Conservation (phyloP, 2,797 vertebrate genomes). For the Enteromius anoplus region DNA sequence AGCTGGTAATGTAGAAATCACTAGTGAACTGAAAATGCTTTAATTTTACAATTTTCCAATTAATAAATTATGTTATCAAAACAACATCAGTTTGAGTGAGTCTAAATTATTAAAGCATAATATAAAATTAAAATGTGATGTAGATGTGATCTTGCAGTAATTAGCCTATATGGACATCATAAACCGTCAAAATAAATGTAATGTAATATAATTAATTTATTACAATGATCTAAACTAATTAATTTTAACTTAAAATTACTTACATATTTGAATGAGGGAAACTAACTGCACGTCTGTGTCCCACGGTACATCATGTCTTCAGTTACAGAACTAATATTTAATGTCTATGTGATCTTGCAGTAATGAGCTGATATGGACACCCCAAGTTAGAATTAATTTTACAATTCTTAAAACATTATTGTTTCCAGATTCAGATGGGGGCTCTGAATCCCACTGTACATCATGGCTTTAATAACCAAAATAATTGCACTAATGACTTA, state of each 20-base stretch:
- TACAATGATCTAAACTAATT: not conserved
- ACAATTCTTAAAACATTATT: not conserved
- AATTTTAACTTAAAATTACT: not conserved
- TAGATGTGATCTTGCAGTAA: not conserved
- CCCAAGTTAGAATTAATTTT: not conserved
- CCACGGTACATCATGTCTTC: not conserved
- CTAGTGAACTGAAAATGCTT: not conserved
- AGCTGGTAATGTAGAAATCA: not conserved
- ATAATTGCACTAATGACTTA: slow-evolving; percentile 68
- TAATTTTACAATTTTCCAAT: no score
- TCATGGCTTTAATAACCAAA: not conserved
- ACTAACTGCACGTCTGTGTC: not conserved
- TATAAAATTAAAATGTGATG: not conserved
- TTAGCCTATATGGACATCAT: not conserved
- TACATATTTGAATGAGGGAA: not conserved
- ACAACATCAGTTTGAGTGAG: not conserved
- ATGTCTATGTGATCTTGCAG: slow-evolving; percentile 1
- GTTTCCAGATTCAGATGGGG: not conserved
- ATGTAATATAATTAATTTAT: not conserved
- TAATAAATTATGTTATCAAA: not conserved
- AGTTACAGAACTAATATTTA: not conserved
- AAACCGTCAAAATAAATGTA: not conserved
- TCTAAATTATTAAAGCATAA: not conserved
- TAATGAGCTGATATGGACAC: not conserved
- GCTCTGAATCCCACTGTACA: not conserved